A percentile compares a stretch with the other conserved stretches of the same genome.
Conservation (phyloP, 2,888 invertebrate species). For the Cordilura impudica region DNA sequence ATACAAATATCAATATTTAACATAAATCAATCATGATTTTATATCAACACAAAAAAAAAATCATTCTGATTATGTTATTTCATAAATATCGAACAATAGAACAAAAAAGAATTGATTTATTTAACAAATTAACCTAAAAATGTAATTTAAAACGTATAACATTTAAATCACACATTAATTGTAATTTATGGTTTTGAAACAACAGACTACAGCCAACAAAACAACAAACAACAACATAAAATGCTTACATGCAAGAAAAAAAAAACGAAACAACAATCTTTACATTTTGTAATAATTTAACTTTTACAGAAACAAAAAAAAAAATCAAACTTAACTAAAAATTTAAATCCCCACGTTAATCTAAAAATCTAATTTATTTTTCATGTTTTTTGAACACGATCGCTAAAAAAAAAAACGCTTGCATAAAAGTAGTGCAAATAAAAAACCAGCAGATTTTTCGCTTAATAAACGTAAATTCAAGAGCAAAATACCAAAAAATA, state of each 20-base stretch:
- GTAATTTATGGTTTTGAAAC: conserved; percentile 62
- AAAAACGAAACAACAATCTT: conserved; percentile 42
- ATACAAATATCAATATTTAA: conserved; percentile 8
- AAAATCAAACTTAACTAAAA: conserved; percentile 36
- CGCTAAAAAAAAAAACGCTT: conserved; percentile 45
- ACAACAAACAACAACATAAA: conserved; percentile 34
- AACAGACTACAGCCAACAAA: no score
- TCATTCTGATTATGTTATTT: conserved; percentile 53
- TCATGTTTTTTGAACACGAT: conserved; percentile 63
- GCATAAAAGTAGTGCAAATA: conserved; percentile 32
- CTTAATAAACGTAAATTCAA: conserved; percentile 62
- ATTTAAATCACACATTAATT: conserved; percentile 62
- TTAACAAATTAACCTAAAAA: conserved; percentile 56
- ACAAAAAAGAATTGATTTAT: conserved; percentile 52
- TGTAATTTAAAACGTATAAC: conserved; percentile 62
- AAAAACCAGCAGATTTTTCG: conserved; percentile 27
- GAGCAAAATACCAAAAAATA: conserved; percentile 46
- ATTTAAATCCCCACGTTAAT: conserved; percentile 62
- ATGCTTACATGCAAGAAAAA: conserved; percentile 2
- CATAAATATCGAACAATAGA: conserved; percentile 2
- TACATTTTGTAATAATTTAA: conserved; percentile 62
- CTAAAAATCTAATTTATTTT: conserved; percentile 65
- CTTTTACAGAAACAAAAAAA: conserved; percentile 47
- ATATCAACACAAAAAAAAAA: conserved; percentile 13
- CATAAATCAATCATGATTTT: conserved; percentile 41